Percentiles rank a stretch among this genome's conserved stretches.
phyloP scores from a whole-genome alignment of 2,113 vertebrate genomes.

The Okapia johnstoni region DNA sequence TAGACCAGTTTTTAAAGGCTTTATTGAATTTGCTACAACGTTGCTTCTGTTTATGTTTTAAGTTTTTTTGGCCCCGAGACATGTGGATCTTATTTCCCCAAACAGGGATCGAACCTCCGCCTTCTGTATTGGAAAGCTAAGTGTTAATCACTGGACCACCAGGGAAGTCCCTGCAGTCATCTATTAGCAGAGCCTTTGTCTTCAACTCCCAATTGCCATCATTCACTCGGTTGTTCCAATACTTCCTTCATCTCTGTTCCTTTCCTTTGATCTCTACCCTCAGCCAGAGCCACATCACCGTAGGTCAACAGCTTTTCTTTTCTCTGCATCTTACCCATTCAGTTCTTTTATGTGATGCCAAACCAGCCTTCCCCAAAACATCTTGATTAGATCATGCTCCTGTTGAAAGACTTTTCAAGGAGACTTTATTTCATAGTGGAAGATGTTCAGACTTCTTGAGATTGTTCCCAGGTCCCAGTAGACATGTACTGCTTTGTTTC shows the following conservation, averaged over 20 bases:
- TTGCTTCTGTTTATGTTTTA: neutral
- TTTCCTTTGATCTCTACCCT: neutral
- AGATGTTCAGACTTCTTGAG: neutral
- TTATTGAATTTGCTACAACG: neutral
- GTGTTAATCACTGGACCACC: neutral
- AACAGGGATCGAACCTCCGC: neutral
- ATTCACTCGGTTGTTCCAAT: rapidly evolving
- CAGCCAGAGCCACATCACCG: neutral
- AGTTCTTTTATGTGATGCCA: neutral
- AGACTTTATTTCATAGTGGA: neutral
- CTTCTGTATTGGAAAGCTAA: neutral
- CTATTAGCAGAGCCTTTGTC: neutral
- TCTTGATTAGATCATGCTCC: neutral
- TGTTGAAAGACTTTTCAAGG: neutral
- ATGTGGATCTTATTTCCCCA: neutral
- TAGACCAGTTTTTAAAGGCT: neutral
- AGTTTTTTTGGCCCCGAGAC: neutral
- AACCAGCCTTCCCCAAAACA: neutral
- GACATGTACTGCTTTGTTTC: neutral
- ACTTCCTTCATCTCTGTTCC: neutral
- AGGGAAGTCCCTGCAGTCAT: neutral
- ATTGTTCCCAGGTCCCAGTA: neutral
- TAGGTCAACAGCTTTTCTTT: neutral
- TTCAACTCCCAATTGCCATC: neutral
- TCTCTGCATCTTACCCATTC: neutral